Conservation (phyloP, 2,797 vertebrate species). For the Perdix hodgsoniae region DNA sequence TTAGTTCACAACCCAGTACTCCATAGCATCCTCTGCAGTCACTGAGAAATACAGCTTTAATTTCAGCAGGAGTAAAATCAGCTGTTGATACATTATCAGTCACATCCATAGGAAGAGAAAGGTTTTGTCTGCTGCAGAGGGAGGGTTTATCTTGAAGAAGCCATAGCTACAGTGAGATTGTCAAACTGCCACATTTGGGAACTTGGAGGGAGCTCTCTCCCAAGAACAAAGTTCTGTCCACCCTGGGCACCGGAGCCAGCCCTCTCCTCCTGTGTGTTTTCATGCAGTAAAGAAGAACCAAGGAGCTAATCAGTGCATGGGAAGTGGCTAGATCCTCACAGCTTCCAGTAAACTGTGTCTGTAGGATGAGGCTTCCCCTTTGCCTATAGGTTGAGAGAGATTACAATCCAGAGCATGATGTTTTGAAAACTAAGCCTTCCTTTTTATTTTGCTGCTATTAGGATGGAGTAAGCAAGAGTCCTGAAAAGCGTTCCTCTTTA, state of each 20-base stretch:
- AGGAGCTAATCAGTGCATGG: not conserved
- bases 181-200: not conserved
- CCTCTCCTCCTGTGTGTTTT: not conserved
- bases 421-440: not conserved
- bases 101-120: not conserved
- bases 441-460: slow-evolving; percentile 68
- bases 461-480: slow-evolving; percentile 93
- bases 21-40: not conserved
- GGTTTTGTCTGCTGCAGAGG: not conserved
- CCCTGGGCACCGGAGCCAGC: too few species aligned
- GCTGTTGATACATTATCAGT: not conserved
- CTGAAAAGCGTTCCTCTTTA: slow-evolving; percentile 92
- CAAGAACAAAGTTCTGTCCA: not conserved
- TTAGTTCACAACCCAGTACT: not conserved
- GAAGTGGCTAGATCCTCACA: not conserved
- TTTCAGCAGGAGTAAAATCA: not conserved
- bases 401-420: not conserved
- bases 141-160: not conserved
- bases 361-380: not conserved
- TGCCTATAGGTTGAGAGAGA: not conserved
- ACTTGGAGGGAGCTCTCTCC: not conserved
- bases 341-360: not conserved
- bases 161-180: not conserved
- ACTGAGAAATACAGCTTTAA: not conserved
- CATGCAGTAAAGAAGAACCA: not conserved